Evolutionary conservation across 1,140 invertebrate genomes (phyloP), one percentile per base, ranked within the genome.

Genomic region (Nixonia krombeini): DNA sequence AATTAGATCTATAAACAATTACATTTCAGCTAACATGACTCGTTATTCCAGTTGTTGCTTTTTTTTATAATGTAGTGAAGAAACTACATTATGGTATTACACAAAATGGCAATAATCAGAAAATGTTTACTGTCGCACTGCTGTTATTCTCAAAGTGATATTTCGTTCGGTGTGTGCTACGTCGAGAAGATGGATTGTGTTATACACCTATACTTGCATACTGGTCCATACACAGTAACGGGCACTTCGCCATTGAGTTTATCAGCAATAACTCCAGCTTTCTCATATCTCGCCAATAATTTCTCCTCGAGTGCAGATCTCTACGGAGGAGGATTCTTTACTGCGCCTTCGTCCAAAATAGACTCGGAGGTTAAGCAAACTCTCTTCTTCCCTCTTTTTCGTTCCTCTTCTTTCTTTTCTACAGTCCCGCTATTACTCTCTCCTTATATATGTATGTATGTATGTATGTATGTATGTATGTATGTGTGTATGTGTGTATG

Each of bases 271-370:
- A 79, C 74, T 79, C 63, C 18, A 55, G 57, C 41, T 75, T 63
- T 78, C 74, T 77, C 76, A 80, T 82, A 80, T 79, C 78, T 70
- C 68, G 71, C 73, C 77, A 79, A 80, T 80, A 80, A 82, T 80
- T 82, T 72, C 67, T 75, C 55, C n/a, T 33, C 55, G 61, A 70
- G 73, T 61, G 66, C 50, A n/a, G n/a, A n/a, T n/a, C n/a, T n/a
- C n/a, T n/a, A n/a, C n/a, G n/a, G n/a, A n/a, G 26, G 40, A 46
- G 35, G 10, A 47, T 26, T 23, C 15, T 52, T 17, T 29, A 31
- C 16, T 45, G 47, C 31, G 33, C 16, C 28, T 29, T n/a, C n/a
- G n/a, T n/a, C n/a, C n/a, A n/a, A n/a, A n/a, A n/a, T n/a, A n/a
- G n/a, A n/a, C n/a, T 42, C 37, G 50, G 26, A 9, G 15, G 40